Percentiles rank a stretch among this genome's conserved stretches.
These are phyloP conservation scores for Cephus runcator DNA, from an alignment of 2,888 invertebrate genomes.

Conservation along the genomic window DNA sequence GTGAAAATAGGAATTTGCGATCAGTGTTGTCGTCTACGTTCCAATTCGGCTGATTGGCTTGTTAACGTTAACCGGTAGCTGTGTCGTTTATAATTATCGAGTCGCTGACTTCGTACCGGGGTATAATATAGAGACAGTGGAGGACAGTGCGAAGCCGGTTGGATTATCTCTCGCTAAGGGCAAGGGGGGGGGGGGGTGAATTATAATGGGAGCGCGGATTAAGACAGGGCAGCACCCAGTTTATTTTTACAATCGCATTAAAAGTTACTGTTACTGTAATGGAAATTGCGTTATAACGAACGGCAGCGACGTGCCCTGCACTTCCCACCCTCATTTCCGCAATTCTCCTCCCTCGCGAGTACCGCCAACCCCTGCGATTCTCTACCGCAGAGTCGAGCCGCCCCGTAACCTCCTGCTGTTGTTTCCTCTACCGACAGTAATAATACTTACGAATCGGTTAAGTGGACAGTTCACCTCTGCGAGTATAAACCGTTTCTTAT, in stretches of 20 bases:
- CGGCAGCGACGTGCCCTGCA: slow-evolving; percentile 1
- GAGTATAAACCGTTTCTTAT: background rate
- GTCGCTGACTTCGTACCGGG: background rate
- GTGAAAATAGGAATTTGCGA: no score
- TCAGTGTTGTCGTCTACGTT: no score
- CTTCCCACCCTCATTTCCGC: no score
- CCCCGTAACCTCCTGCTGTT: background rate
- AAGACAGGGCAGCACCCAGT: slow-evolving; percentile 14
- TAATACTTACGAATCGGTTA: background rate
- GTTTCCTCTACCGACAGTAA: background rate
- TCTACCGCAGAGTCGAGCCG: no score
- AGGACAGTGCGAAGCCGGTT: background rate
- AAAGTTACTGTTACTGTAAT: slow-evolving; percentile 18
- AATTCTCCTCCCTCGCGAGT: no score
- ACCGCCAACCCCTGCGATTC: no score
- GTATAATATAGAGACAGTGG: no score
- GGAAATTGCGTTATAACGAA: slow-evolving; percentile 19
- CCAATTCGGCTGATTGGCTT: no score
- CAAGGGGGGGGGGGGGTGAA: no score
- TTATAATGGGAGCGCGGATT: slow-evolving; percentile 1
- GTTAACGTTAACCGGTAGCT: no score
- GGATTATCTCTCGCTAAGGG: background rate
- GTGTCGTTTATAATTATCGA: background rate
- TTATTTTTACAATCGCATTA: slow-evolving; percentile 18
- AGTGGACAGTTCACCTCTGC: no score